phyloP scores from a whole-genome alignment of 2,797 vertebrate species.

The Acomys russatus region DNA sequence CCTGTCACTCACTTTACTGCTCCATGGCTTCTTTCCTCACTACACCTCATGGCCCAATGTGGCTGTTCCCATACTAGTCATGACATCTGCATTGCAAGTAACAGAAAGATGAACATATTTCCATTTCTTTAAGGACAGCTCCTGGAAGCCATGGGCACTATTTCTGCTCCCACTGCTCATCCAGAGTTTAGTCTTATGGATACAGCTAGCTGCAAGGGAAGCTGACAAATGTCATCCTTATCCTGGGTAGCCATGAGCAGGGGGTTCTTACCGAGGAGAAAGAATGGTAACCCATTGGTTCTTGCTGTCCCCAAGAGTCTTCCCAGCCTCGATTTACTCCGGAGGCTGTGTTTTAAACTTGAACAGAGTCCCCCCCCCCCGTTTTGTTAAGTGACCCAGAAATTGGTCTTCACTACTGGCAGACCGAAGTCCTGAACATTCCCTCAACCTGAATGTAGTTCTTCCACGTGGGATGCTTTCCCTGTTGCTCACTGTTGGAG shows the following conservation, averaged over 20 bases:
- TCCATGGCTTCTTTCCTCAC: not conserved
- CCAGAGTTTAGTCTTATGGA: not conserved
- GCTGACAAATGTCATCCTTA: not conserved
- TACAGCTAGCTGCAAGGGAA: not conserved
- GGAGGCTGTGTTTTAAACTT: not conserved
- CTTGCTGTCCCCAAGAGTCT: not conserved
- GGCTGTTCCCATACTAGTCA: not conserved
- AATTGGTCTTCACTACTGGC: not conserved
- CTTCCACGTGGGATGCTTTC: rapidly evolving
- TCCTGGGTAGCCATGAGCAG: not conserved
- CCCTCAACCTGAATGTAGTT: not conserved
- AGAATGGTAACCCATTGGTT: not conserved
- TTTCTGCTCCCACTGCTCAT: not conserved
- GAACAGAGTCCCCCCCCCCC: no score
- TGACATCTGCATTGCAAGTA: not conserved
- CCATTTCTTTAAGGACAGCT: not conserved
- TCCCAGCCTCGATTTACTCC: not conserved
- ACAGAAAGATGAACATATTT: not conserved
- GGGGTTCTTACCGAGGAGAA: not conserved
- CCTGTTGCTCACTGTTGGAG: rapidly evolving
- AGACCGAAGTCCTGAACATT: not conserved
- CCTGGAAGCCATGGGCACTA: not conserved
- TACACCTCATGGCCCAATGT: not conserved
- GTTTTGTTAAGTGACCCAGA: not conserved
- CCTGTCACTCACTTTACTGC: not conserved